A percentile compares a stretch with the other conserved stretches of the same genome.
These are phyloP conservation scores for Apodemus speciosus DNA, from an alignment of 2,113 vertebrate genomes.

Conservation along the genomic window DNA sequence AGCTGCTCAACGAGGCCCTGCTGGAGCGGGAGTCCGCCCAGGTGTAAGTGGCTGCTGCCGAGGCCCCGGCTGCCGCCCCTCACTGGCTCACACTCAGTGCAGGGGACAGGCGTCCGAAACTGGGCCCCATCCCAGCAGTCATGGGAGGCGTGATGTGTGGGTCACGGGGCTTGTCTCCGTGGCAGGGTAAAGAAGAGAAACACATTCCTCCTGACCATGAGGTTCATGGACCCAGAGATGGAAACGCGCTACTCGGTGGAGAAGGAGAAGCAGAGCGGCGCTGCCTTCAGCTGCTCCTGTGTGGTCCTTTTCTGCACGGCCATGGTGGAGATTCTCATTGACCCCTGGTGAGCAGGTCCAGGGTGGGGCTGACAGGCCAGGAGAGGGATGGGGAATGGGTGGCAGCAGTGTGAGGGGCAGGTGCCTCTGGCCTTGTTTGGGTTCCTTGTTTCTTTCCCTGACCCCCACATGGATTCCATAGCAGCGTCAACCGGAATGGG, in stretches of 20 bases:
- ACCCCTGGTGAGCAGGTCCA: conserved; percentile 87
- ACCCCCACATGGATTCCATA: neutral
- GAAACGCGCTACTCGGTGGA: conserved; percentile 94
- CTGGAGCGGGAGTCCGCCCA: conserved; percentile 92
- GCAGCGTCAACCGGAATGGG: neutral
- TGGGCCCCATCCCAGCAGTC: fast-evolving
- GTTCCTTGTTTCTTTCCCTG: neutral
- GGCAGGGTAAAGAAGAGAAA: conserved; percentile 90
- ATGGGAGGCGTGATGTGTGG: neutral
- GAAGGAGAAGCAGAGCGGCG: conserved; percentile 94
- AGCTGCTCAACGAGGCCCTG: conserved; percentile 91
- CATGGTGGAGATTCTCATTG: conserved; percentile 91
- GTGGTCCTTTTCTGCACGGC: conserved; percentile 92
- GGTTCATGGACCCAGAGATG: conserved; percentile 90
- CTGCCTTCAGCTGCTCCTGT: conserved; percentile 94
- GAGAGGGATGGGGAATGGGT: fast-evolving
- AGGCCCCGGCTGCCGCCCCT: fast-evolving
- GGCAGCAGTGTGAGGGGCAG: fast-evolving
- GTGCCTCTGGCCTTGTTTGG: neutral
- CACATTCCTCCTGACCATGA: conserved; percentile 89
- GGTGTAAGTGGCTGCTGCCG: conserved; percentile 85
- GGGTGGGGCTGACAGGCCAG: neutral
- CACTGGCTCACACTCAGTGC: fast-evolving
- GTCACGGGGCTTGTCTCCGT: fast-evolving
- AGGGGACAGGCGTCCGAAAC: fast-evolving